phyloP scores from a whole-genome alignment of 2,113 vertebrate genomes.

The Pseudorhombus dupliciocellatus region DNA sequence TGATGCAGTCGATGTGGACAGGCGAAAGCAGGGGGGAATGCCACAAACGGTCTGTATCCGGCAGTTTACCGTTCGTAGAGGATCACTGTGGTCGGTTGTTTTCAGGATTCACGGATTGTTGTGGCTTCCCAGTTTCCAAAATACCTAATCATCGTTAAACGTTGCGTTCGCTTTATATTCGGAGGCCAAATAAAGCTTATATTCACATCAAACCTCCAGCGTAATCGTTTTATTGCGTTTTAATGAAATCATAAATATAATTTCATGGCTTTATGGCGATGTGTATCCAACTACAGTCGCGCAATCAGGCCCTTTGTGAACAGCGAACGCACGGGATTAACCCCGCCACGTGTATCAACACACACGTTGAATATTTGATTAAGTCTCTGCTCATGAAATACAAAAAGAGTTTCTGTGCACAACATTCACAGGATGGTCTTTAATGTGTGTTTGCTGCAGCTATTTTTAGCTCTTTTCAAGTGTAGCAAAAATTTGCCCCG shows the following conservation, averaged over 20 bases:
- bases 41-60: slow-evolving; percentile 37
- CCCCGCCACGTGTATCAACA: neutral
- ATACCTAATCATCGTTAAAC: neutral
- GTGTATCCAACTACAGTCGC: neutral
- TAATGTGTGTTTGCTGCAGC: neutral
- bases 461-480: neutral
- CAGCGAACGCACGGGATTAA: neutral
- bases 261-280: neutral
- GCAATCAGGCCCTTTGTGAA: neutral
- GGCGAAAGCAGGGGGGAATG: slow-evolving; percentile 19
- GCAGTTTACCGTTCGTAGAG: slow-evolving; percentile 26
- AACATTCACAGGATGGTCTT: no score
- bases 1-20: slow-evolving; percentile 37
- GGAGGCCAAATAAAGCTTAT: slow-evolving; percentile 6
- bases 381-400: no score
- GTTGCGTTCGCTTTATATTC: neutral
- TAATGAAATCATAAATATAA: slow-evolving; percentile 5
- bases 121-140: neutral
- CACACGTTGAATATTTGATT: neutral
- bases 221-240: neutral
- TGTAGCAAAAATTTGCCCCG: neutral
- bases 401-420: neutral
- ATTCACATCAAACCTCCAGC: slow-evolving; percentile 14
- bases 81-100: slow-evolving; percentile 28
- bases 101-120: slow-evolving; percentile 31